Evolutionary conservation across 2,113 vertebrate genomes (phyloP), one percentile per base, ranked within the genome.

Genomic region (Cathartes aura): DNA sequence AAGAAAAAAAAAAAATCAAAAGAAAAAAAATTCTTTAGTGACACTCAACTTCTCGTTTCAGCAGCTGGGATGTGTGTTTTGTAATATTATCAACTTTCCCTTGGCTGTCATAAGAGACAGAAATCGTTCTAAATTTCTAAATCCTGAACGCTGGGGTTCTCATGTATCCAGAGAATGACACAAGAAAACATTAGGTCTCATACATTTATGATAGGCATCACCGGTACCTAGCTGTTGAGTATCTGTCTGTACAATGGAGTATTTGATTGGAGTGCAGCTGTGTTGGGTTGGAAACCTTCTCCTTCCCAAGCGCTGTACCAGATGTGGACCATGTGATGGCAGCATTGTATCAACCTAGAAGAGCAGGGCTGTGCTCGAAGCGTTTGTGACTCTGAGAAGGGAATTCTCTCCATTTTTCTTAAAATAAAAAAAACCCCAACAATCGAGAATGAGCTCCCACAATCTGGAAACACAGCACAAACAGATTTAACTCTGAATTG

Each of bases 321-420:
- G 8, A 4, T 4, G 1, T 3, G 22, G 1, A 29, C 98, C 98
- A 96, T 66, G 38, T 40, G 98, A 97, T 96, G 98, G 98, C 98
- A 98, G 98, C 95, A 93, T 98, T 92, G 98, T 38, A 92, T 94
- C 94, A 74, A 66, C 79, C 32, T 87, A 87, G 50, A 60, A 47
- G 7, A 45, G 18, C 21, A 59, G 45, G 21, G 22, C 30, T 36
- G 9, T 0, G 0, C 75, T 81, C 15, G 15, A 8, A 29, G 29
- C 9, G 7, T 9, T 40, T 30, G 55, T 23, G 58, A 13, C 2
- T 36, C 20, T 26, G 13, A 52, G 8, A n/a, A 27, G 15, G 30
- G n/a, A 83, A 62, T 75, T 32, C 34, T 73, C 15, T 60, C 29
- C 1, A 9, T 67, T 68, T 87, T 89, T 64, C 62, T 40, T 82